Percentiles rank a stretch among this genome's conserved stretches.
phyloP scores from a whole-genome alignment of 2,113 vertebrate species.

The Puntigrus tetrazona region DNA sequence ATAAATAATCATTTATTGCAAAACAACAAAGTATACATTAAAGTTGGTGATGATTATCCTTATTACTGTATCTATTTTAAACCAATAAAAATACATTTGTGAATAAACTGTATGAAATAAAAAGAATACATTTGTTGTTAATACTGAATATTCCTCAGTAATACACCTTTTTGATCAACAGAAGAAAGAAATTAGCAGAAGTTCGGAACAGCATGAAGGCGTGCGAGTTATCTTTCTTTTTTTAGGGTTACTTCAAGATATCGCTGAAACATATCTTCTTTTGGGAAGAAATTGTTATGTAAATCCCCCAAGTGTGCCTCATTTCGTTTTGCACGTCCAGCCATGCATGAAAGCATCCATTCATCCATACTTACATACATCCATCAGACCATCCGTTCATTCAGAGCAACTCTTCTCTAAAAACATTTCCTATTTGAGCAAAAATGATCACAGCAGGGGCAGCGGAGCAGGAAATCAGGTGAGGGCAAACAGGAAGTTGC shows the following conservation, averaged over 20 bases:
- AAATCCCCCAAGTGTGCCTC: not conserved
- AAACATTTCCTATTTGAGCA: not conserved
- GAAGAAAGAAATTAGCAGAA: not conserved
- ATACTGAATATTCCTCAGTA: not conserved
- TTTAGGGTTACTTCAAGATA: not conserved
- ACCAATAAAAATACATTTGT: no score
- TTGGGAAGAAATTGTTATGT: not conserved
- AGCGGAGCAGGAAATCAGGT: conserved; percentile 37
- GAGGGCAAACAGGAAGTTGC: conserved; percentile 50
- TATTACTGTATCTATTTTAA: no score
- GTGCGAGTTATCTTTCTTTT: not conserved
- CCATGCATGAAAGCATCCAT: conserved; percentile 8
- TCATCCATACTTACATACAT: not conserved
- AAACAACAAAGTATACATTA: no score
- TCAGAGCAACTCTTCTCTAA: not conserved
- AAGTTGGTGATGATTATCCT: no score
- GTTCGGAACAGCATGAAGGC: not conserved
- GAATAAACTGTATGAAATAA: no score
- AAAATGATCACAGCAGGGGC: not conserved
- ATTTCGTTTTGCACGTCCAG: not conserved
- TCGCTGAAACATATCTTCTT: not conserved
- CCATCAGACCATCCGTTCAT: conserved; percentile 1
- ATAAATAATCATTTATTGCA: no score
- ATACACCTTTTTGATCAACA: not conserved
- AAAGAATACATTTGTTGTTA: no score